Conservation (phyloP, 2,797 vertebrate genomes). For the Manis pentadactyla region DNA sequence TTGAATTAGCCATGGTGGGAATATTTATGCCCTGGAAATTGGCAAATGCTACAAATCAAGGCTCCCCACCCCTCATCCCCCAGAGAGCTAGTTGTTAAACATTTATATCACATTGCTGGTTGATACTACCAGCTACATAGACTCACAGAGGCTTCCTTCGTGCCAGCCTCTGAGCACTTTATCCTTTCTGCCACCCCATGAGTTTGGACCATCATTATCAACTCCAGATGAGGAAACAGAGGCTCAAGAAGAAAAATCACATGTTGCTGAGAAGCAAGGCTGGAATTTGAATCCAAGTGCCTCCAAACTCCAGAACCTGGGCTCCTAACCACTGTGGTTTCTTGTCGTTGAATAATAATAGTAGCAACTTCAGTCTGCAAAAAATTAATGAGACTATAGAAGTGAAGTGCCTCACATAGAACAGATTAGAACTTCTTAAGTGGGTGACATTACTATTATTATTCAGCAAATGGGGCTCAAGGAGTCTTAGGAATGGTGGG, state of each 20-base stretch:
- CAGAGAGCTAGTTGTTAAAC: background rate
- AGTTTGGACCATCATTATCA: background rate
- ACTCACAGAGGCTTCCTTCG: no score
- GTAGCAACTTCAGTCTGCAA: background rate
- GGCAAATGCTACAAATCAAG: background rate
- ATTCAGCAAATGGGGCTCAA: background rate
- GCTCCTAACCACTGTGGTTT: background rate
- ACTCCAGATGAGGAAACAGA: background rate
- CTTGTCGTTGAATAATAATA: background rate
- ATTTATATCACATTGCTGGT: background rate
- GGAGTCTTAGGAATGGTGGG: background rate
- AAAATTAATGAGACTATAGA: background rate
- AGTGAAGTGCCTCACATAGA: background rate
- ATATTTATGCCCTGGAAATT: background rate
- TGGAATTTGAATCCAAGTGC: background rate
- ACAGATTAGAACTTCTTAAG: background rate
- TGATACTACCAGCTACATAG: background rate
- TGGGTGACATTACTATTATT: background rate
- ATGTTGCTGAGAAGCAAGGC: background rate
- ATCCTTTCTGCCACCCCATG: background rate
- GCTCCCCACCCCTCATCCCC: rapidly evolving
- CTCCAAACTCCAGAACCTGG: background rate
- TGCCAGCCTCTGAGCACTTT: background rate
- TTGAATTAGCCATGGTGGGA: background rate
- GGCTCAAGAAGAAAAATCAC: background rate